phyloP scores from a whole-genome alignment of 2,797 vertebrate species.

The Momotus momota region DNA sequence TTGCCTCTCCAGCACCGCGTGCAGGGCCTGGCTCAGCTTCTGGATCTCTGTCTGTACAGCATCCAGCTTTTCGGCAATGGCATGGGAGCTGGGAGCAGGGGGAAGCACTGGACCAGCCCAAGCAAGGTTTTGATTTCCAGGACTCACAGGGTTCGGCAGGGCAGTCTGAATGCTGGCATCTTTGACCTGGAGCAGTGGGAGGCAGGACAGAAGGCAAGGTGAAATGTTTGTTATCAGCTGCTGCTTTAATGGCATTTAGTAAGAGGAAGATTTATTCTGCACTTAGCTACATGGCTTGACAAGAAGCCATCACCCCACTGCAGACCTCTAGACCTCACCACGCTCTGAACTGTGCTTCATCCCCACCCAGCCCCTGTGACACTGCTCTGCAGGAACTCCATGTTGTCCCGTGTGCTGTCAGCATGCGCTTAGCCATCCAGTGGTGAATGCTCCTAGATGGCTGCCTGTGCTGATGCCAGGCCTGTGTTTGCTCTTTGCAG shows the following conservation, averaged over 20 bases:
- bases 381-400: rapidly evolving
- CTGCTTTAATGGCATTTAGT: rapidly evolving
- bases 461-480: background rate
- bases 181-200: slow-evolving; percentile 26
- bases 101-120: background rate
- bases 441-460: no score
- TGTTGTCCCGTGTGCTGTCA: background rate
- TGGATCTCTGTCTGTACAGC: slow-evolving; percentile 81
- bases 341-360: background rate
- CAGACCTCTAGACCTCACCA: background rate
- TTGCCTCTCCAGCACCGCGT: slow-evolving; percentile 84
- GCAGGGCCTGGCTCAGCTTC: slow-evolving; percentile 82
- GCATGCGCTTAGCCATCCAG: background rate
- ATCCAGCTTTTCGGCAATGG: slow-evolving; percentile 82
- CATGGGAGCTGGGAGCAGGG: background rate
- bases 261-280: background rate
- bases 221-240: background rate
- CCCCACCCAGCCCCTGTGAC: background rate
- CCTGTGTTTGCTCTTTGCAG: background rate
- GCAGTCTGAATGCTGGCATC: slow-evolving; percentile 63
- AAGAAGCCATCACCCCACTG: background rate
- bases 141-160: rapidly evolving
- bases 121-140: background rate
- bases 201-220: background rate
- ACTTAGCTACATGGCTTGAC: background rate